Conservation (phyloP, 2,113 vertebrate species). For the Arenaria interpres region DNA sequence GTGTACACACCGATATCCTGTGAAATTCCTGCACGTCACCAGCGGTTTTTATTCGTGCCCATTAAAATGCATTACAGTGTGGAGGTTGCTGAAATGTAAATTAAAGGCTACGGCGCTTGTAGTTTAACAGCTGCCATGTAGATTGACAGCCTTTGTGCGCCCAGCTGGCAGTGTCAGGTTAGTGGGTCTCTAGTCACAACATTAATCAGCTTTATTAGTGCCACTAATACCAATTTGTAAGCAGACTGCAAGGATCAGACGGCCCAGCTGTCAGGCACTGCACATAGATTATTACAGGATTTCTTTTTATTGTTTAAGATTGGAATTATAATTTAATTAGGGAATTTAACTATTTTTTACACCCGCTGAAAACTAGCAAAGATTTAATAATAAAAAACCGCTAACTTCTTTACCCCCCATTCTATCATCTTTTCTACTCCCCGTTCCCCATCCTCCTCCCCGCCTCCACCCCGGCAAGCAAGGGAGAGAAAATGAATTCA, state of each 20-base stretch:
- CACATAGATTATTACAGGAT: conserved; percentile 74
- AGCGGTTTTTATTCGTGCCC: conserved; percentile 28
- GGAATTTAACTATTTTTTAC: conserved; percentile 76
- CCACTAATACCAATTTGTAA: conserved; percentile 93
- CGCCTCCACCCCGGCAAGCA: neutral
- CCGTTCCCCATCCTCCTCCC: neutral
- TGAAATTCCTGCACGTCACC: conserved; percentile 64
- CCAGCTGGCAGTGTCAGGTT: conserved; percentile 87
- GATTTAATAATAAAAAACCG: neutral
- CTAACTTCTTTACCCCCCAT: neutral
- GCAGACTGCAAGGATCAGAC: conserved; percentile 92
- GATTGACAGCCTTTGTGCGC: conserved; percentile 73
- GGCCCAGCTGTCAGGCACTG: conserved; percentile 90
- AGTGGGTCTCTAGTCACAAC: conserved; percentile 86
- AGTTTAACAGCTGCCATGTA: conserved; percentile 77
- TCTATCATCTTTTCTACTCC: neutral
- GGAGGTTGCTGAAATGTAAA: conserved; percentile 62
- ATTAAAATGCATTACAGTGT: conserved; percentile 51
- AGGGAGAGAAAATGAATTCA: conserved; percentile 55
- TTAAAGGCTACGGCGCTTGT: conserved; percentile 41
- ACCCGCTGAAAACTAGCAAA: conserved; percentile 25
- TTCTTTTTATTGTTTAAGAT: conserved; percentile 80
- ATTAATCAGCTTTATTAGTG: conserved; percentile 96
- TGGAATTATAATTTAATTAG: conserved; percentile 81
- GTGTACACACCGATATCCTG: conserved; percentile 64